Base-by-base conservation (phyloP, 2,888 invertebrate genomes). In the Sphaerophoria taeniata region DNA sequence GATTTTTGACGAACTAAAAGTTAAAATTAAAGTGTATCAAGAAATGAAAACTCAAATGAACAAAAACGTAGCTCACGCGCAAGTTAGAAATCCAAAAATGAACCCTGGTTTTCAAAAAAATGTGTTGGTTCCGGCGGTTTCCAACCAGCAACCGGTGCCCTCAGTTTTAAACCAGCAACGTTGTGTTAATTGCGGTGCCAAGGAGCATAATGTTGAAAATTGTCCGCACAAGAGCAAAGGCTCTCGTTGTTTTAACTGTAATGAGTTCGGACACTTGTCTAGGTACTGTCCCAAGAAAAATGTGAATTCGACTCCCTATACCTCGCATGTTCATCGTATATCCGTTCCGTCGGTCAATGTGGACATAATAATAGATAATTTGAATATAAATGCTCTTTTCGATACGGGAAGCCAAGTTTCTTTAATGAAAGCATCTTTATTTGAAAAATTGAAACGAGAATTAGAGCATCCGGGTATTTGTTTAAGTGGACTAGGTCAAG, bases 31-130 rank as follows among this genome's bases (percentile, higher is more conserved):
- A 56, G 34, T 56, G 33, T 56, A 56, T 56, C 56, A 56, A 2
- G 56, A 56, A 56, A 56, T 34, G 49, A 65, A 65, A 49, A 36
- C 47, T n/a, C 47, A 47, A 47, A 63, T 7, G 45, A 63, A 47
- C 47, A 47, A 63, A 63, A 63, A n/a, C 47, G 33, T 7, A 9
- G 47, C 33, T n/a, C 63, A 33, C 12, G 47, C n/a, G 47, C 63
- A 47, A 33, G 14, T n/a, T 47, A 45, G 47, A 33, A 45, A 45
- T n/a, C 12, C 14, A 14, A 56, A 56, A 56, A n/a, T n/a, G n/a
- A n/a, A n/a, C n/a, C n/a, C n/a, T n/a, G n/a, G n/a, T n/a, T n/a
- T n/a, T n/a, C n/a, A n/a, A n/a, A n/a, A n/a, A n/a, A n/a, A n/a
- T n/a, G n/a, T n/a, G n/a, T n/a, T n/a, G n/a, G n/a, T n/a, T n/a